Base-by-base conservation (phyloP, 1,140 invertebrate species). In the Zeugodacus cucurbitae region DNA sequence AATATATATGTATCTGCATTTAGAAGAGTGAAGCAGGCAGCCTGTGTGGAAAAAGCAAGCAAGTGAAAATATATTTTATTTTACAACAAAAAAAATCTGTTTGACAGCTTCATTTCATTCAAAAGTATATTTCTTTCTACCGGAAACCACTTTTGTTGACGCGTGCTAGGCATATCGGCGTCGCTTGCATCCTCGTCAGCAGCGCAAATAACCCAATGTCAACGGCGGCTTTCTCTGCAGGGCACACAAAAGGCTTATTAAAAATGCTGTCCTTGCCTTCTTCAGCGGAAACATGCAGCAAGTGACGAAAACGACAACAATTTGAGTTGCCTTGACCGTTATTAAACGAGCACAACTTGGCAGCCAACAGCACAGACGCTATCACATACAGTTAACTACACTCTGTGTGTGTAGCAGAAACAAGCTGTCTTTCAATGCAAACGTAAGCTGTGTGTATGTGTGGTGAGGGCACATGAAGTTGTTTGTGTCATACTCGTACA, bases 251-350 rank as follows among this genome's bases (percentile, higher is more conserved):
- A 11, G 10, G 64, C 64, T 67, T 67, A 67, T 67, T 67, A 67
- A 67, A 17, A 32, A 67, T 67, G 64, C 64, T 67, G 64, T 67
- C 11, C 64, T 67, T 67, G 64, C 29, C 29, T 34, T 67, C 64
- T 32, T 67, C 26, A 32, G n/a, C 64, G 64, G 29, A 67, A 67
- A 11, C 64, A 17, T 34, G 11, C 64, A 67, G 64, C 64, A 32
- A 34, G 64, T 67, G 64, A 67, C 64, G 64, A 67, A 32, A 29
- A 67, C 29, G 64, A 34, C 29, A 67, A 67, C 64, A 67, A 29
- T 67, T 67, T 67, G 64, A 67, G 64, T 67, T 32, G 64, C 64
- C 64, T 67, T 67, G 64, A 67, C 64, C 64, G 64, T 29, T 67
- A 34, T 67, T 34, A 67, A 1, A 67, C 29, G 11, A 34, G 4